Evolutionary conservation across 2,113 vertebrate species (phyloP), one percentile per base, ranked within the genome.

Genomic region (Xenus cinereus): DNA sequence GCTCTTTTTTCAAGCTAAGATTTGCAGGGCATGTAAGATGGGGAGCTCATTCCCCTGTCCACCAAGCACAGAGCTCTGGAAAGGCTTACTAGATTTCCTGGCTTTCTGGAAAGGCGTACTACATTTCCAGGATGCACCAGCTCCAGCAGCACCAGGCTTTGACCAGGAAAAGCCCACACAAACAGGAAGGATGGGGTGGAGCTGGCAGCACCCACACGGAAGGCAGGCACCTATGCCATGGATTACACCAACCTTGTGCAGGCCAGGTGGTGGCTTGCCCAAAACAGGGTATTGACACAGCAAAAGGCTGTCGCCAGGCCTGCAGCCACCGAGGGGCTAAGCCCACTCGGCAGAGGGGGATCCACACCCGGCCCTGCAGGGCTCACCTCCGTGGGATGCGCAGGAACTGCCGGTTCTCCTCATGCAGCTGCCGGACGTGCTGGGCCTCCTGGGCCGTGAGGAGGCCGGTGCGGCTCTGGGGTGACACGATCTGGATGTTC

Each of bases 401-500:
- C 66, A 99, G 96, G 77, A 99, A 98, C 85, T 99, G 98, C 64
- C 88, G 98, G 89, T 99, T 99, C 67, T 99, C 98, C 93, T 99
- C 99, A 1, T 99, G 99, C 20, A 99, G 98, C 95, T 98, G 98
- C 87, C 77, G 98, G 64, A 99, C 92, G 20, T 83, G 98, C 66
- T 84, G 98, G 59, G 96, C 98, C 95, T 99, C 99, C 95, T 99
- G 99, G 1, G 97, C 89, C 7, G 99, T 98, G 21, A 99, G 95
- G 39, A 99, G 96, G 3, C 99, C 99, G 2, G 98, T 98, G 97
- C 98, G 97, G 53, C 98, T 98, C 96, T 98, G 99, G 16, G 98
- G 98, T 56, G 98, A 98, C 41, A 99, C 98, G 63, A 99, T 99
- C 97, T 95, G 98, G 64, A 99, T 98, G 90, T 99, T 99, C 78